phyloP scores from a whole-genome alignment of 2,888 invertebrate genomes.

The Conus canariensis region DNA sequence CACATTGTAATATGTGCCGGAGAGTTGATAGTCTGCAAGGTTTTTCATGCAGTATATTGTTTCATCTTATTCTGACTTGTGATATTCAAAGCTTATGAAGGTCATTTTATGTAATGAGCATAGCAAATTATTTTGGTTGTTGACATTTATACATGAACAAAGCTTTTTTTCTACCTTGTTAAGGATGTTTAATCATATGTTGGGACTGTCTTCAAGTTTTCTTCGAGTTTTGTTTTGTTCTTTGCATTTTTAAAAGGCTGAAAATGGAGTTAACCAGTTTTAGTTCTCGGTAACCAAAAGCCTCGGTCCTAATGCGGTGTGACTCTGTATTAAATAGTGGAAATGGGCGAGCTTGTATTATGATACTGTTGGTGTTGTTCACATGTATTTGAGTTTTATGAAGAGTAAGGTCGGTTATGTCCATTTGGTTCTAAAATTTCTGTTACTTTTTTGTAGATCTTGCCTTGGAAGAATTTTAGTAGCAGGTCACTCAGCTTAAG shows the following conservation, averaged over 20 bases:
- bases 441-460: no score
- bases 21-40: not conserved
- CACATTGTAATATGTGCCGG: not conserved
- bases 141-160: not conserved
- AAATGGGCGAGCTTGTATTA: no score
- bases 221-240: not conserved
- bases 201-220: not conserved
- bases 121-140: not conserved
- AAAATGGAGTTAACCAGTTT: not conserved
- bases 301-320: no score
- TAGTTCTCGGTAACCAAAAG: not conserved
- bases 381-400: no score
- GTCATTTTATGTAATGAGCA: not conserved
- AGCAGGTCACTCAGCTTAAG: no score
- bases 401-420: no score
- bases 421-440: no score
- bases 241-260: not conserved
- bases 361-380: no score
- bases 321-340: no score
- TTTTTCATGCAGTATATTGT: not conserved
- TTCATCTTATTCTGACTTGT: not conserved
- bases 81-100: slow-evolving; percentile 14
- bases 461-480: no score
- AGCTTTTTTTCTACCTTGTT: not conserved
- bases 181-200: not conserved